These are phyloP conservation scores for Cynopterus sphinx DNA, from an alignment of 2,797 vertebrate genomes.

Conservation along the genomic window DNA sequence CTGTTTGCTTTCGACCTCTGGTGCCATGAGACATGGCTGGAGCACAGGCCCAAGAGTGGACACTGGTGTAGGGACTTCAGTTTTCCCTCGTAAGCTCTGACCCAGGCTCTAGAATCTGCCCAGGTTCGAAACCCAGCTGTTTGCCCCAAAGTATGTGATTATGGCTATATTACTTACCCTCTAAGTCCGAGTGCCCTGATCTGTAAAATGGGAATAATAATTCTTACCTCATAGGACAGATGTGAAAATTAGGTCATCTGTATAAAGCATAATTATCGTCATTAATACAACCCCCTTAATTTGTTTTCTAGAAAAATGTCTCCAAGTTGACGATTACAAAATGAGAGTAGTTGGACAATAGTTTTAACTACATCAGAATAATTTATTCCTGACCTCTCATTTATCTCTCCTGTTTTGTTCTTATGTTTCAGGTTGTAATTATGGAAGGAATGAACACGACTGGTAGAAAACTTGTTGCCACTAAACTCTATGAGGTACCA, in stretches of 20 bases:
- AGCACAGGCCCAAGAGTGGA: not conserved
- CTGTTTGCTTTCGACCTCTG: not conserved
- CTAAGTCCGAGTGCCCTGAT: not conserved
- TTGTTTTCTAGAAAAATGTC: constrained; percentile 48
- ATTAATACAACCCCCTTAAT: not conserved
- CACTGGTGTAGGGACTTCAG: accelerated
- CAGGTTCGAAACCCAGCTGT: not conserved
- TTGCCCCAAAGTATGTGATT: not conserved
- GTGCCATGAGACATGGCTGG: not conserved
- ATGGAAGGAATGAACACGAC: constrained; percentile 94
- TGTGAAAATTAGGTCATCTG: not conserved
- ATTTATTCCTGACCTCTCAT: not conserved
- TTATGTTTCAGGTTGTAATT: constrained; percentile 88
- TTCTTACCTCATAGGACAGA: constrained; percentile 26
- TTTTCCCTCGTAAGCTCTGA: not conserved
- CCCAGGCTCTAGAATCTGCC: not conserved
- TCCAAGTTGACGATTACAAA: constrained; percentile 1
- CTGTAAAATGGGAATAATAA: not conserved
- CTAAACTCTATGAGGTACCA: constrained; percentile 91
- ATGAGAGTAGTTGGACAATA: not conserved
- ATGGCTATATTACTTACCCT: not conserved
- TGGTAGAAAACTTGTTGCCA: constrained; percentile 89
- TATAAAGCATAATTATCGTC: not conserved
- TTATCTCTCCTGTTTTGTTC: not conserved
- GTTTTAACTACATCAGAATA: not conserved